Base-by-base conservation (phyloP, 1,140 invertebrate species). In the Ectropis grisescens region DNA sequence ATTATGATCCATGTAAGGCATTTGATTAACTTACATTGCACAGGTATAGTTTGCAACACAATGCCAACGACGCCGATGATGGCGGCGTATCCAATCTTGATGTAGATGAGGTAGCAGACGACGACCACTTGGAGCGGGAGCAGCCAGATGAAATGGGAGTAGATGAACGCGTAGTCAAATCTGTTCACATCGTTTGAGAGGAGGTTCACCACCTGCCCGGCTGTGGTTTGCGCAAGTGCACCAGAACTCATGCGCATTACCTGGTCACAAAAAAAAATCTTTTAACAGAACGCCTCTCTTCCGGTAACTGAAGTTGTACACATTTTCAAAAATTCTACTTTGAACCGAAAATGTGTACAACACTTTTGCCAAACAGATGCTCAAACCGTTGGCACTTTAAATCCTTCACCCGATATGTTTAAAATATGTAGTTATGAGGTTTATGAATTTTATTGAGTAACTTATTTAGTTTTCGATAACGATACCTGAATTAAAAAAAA, bases 171-270 rank as follows among this genome's bases (percentile, higher is more conserved):
- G 42, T 83, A 82, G 61, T 91, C 89, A 42, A 91, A 87, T 1
- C 89, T 84, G 56, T 85, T 86, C 2, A 90, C 87, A 62, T 95
- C 93, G 56, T 95, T 95, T 1, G 93, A 93, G 33, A 95, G 80
- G 2, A 95, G 75, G 75, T 96, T 95, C 2, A 95, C 90, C 27
- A 95, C 86, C 75, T 94, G 92, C 0, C 93, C 93, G 0, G 89
- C 88, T 1, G 92, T 91, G 1, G 92, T 92, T 64, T 90, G 82
- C 0, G 87, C 87, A 10, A 94, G 62, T 0, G 93, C 88, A 3
- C 83, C 86, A 35, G 87, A 87, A 40, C 85, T 91, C 37, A 93
- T 75, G 2, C 86, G 84, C 49, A 92, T 75, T 24, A 81, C 72
- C 82, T 83, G 54, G 1, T 41, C 35, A 29, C 11, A 28, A 29